These are phyloP conservation scores for Rhinichthys osculus DNA, from an alignment of 2,797 vertebrate species.

Conservation along the genomic window DNA sequence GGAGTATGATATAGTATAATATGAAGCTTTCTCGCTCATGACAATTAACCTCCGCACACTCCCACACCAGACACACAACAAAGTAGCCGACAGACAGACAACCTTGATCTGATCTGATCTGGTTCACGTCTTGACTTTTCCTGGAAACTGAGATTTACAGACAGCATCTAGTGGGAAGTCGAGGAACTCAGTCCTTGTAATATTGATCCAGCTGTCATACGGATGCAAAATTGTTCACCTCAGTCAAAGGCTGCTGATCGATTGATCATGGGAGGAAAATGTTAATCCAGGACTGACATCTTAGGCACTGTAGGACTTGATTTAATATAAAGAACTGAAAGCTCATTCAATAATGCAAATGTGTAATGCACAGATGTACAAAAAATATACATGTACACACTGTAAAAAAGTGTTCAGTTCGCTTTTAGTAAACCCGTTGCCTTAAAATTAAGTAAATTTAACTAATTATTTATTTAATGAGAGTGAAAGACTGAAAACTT, in stretches of 20 bases:
- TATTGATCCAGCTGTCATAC: conserved; percentile 36
- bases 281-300: neutral
- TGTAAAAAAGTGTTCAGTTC: no score
- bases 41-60: neutral
- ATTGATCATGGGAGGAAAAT: conserved; percentile 20
- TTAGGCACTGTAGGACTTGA: neutral
- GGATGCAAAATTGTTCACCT: conserved; percentile 17
- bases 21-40: neutral
- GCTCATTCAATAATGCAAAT: neutral
- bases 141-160: neutral
- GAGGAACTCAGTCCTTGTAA: neutral
- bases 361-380: neutral
- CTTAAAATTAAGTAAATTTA: no score
- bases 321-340: neutral
- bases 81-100: conserved; percentile 1
- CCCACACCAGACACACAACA: no score
- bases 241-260: neutral
- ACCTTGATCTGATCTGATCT: neutral
- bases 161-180: neutral
- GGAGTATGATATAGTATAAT: neutral
- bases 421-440: no score
- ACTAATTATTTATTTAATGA: neutral
- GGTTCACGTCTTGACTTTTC: neutral
- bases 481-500: neutral
- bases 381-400: neutral